phyloP scores from a whole-genome alignment of 1,140 invertebrate species.

The Cheumatopsyche charites region DNA sequence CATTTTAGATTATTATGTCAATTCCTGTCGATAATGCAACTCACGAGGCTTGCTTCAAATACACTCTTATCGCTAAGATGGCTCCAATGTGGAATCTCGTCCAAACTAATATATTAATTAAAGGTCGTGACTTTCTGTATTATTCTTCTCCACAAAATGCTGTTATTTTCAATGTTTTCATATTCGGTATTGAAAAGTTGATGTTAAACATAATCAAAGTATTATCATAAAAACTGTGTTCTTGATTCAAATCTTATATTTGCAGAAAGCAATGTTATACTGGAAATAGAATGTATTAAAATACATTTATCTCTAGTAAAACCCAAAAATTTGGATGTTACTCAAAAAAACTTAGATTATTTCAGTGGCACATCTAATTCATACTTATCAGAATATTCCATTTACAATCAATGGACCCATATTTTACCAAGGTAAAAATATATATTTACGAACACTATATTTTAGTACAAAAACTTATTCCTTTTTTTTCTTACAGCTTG shows the following conservation, averaged over 20 bases:
- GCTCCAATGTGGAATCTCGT: slow-evolving; percentile 58
- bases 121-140: slow-evolving; percentile 57
- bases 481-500: slow-evolving; percentile 54
- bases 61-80: slow-evolving; percentile 57
- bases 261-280: background rate
- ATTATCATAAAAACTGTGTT: too few relatives aligned
- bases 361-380: slow-evolving; percentile 6
- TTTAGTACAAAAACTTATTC: too few relatives aligned
- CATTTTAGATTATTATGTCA: slow-evolving; percentile 53
- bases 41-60: slow-evolving; percentile 56
- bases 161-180: slow-evolving; percentile 51
- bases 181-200: slow-evolving; percentile 53
- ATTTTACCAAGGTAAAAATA: slow-evolving; percentile 55
- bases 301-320: background rate
- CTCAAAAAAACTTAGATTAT: background rate
- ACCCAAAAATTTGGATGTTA: slow-evolving; percentile 13
- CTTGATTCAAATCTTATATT: too few relatives aligned
- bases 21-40: slow-evolving; percentile 50
- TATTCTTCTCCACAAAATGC: slow-evolving; percentile 53
- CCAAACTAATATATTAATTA: slow-evolving; percentile 56
- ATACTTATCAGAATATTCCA: slow-evolving; percentile 46
- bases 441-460: background rate
- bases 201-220: slow-evolving; percentile 17
- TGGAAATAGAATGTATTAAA: background rate
- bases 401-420: slow-evolving; percentile 52